phyloP scores from a whole-genome alignment of 2,797 vertebrate species.

The Cryptoblepharus egeriae region DNA sequence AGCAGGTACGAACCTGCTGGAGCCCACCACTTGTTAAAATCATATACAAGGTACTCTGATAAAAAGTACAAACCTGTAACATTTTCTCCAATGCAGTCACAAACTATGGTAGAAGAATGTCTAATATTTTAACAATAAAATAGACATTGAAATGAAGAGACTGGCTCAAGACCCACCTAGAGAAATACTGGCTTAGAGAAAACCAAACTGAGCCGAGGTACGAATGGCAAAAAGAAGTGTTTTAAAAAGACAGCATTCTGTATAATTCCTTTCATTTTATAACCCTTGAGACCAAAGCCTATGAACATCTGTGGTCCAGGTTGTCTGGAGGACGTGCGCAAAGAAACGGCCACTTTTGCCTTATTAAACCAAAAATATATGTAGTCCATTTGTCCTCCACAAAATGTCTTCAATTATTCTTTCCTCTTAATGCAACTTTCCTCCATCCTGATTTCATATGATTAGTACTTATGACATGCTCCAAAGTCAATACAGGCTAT shows the following conservation, averaged over 20 bases:
- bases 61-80: too few relatives aligned
- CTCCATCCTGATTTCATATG: constrained; percentile 55
- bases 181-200: too few relatives aligned
- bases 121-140: too few relatives aligned
- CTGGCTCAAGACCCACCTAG: too few relatives aligned
- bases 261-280: background rate
- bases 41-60: too few relatives aligned
- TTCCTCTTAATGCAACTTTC: constrained; percentile 46
- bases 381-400: constrained; percentile 15
- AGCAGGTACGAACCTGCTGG: too few relatives aligned
- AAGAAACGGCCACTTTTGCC: background rate
- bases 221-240: background rate
- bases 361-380: background rate
- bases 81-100: too few relatives aligned
- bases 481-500: constrained; percentile 71
- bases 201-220: background rate
- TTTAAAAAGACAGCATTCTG: too few relatives aligned
- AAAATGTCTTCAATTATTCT: constrained; percentile 38
- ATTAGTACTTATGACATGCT: constrained; percentile 59
- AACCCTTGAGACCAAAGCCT: background rate
- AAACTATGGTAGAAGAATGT: too few relatives aligned
- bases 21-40: too few relatives aligned
- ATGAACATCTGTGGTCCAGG: background rate
- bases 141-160: too few relatives aligned
- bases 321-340: background rate